Conservation (phyloP, 2,888 invertebrate species). For the Thysanoteuthis rhombus region DNA sequence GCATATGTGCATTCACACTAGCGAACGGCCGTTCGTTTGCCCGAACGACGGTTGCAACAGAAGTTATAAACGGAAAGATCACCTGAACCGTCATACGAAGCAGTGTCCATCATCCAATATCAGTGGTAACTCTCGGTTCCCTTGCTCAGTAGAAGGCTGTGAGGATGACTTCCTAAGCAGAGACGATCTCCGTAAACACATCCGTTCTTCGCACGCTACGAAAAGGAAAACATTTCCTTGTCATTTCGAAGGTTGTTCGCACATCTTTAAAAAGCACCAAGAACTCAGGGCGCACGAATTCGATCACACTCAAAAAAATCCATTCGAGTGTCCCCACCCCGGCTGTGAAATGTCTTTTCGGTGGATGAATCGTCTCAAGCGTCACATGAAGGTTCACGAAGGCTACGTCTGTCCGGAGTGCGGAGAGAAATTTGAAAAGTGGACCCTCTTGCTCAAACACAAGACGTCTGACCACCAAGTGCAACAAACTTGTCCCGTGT, state of each 20-base stretch:
- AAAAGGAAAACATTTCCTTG: constrained; percentile 48
- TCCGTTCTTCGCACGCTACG: constrained; percentile 40
- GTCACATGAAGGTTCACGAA: constrained; percentile 53
- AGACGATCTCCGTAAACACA: constrained; percentile 45
- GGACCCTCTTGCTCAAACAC: constrained; percentile 54
- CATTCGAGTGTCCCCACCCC: constrained; percentile 48
- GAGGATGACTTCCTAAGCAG: constrained; percentile 39
- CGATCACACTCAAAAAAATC: constrained; percentile 40
- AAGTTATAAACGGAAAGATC: constrained; percentile 47
- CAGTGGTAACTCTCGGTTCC: neutral
- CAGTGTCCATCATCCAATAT: constrained; percentile 36
- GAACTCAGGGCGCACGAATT: constrained; percentile 50
- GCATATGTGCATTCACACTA: neutral
- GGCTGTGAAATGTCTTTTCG: constrained; percentile 52
- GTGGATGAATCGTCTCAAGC: constrained; percentile 46
- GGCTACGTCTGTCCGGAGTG: constrained; percentile 45
- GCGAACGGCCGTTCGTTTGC: constrained; percentile 46
- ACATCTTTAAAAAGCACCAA: constrained; percentile 55
- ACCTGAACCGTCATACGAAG: constrained; percentile 49
- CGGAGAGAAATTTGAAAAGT: constrained; percentile 47
- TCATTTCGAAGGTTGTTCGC: constrained; percentile 44
- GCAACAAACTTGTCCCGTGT: constrained; percentile 45
- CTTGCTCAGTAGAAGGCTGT: constrained; percentile 47
- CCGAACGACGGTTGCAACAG: constrained; percentile 44
- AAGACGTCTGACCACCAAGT: constrained; percentile 33